Evolutionary conservation across 1,140 invertebrate species (phyloP).

Genomic region (Sesamia nonagrioides): DNA sequence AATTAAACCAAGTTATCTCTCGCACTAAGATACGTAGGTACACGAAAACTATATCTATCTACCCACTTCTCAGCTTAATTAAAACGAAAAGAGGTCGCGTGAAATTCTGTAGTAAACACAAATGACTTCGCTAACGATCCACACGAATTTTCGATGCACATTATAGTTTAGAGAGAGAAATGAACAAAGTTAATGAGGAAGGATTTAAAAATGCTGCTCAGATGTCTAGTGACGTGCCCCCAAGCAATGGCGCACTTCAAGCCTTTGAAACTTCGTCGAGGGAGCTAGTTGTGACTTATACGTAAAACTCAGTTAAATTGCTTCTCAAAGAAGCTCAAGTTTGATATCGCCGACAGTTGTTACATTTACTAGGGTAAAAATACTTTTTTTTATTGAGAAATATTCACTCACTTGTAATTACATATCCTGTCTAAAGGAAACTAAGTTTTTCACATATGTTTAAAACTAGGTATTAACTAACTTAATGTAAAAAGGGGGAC

Average conservation of each 20-base stretch:
- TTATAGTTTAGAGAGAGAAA: slow-evolving; percentile 7
- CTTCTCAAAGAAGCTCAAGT: slow-evolving; percentile 12
- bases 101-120: slow-evolving; percentile 42
- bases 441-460: no score
- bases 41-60: slow-evolving; percentile 40
- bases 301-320: slow-evolving; percentile 40
- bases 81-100: slow-evolving; percentile 41
- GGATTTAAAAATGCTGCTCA: slow-evolving; percentile 41
- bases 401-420: no score
- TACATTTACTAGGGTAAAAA: slow-evolving; percentile 4
- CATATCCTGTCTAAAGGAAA: no score
- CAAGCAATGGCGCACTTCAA: slow-evolving; percentile 44
- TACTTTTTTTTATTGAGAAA: no score
- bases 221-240: slow-evolving; percentile 42
- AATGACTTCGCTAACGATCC: slow-evolving; percentile 37
- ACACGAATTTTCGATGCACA: slow-evolving; percentile 35
- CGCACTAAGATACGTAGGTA: not conserved
- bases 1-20: slow-evolving; percentile 4
- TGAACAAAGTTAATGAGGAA: slow-evolving; percentile 43
- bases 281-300: slow-evolving; percentile 50
- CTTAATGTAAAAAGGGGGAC: no score
- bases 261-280: slow-evolving; percentile 53
- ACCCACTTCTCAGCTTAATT: slow-evolving; percentile 43
- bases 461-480: no score
- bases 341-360: slow-evolving; percentile 20